Percentiles rank a stretch among this genome's conserved stretches.
These are phyloP conservation scores for Anoplolepis gracilipes DNA, from an alignment of 1,140 invertebrate genomes.

Conservation along the genomic window DNA sequence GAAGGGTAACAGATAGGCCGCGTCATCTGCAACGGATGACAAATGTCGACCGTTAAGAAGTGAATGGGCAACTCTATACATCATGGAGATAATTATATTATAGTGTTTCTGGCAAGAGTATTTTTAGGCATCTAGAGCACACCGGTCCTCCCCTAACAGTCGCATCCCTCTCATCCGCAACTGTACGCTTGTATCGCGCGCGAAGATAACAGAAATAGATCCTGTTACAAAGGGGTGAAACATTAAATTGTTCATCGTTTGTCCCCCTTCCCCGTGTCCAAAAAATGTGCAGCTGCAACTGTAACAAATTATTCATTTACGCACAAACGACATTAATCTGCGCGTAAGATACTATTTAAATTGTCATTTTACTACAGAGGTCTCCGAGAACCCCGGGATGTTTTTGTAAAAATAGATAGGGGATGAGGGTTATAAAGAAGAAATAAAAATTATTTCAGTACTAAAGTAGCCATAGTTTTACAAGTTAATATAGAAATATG, in stretches of 20 bases:
- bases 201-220: slow-evolving; percentile 66
- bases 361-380: slow-evolving; percentile 36
- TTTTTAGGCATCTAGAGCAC: slow-evolving; percentile 74
- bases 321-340: slow-evolving; percentile 10
- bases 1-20: slow-evolving; percentile 68
- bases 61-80: slow-evolving; percentile 76
- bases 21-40: slow-evolving; percentile 78
- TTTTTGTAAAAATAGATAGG: neutral
- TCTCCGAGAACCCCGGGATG: neutral
- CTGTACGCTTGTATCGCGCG: slow-evolving; percentile 36
- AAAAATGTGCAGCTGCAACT: slow-evolving; percentile 55
- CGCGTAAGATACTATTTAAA: slow-evolving; percentile 20
- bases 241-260: slow-evolving; percentile 73
- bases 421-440: neutral
- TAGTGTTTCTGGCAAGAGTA: slow-evolving; percentile 72
- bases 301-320: slow-evolving; percentile 7
- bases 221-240: slow-evolving; percentile 65
- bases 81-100: slow-evolving; percentile 84
- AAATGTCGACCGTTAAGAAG: slow-evolving; percentile 77
- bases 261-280: slow-evolving; percentile 53
- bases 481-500: neutral
- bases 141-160: slow-evolving; percentile 64
- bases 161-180: slow-evolving; percentile 58
- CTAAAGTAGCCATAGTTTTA: neutral
- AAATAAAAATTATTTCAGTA: neutral